Conservation (phyloP, 2,113 vertebrate species). For the Cyphomyrus discorhynchus region DNA sequence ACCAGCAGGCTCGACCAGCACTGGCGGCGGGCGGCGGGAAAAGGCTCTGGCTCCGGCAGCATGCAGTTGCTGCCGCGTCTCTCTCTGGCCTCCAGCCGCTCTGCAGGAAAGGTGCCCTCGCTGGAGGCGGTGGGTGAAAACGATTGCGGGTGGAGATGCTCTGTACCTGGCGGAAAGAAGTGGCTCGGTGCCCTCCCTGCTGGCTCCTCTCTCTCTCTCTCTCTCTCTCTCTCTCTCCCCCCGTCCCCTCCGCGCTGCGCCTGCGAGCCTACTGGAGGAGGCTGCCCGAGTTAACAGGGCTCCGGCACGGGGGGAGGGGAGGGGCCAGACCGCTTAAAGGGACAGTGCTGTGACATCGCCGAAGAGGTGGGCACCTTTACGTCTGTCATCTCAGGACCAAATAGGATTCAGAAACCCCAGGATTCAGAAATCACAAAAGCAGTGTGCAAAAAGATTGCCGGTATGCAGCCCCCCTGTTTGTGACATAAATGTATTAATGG, state of each 20-base stretch:
- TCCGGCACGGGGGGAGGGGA: conserved; percentile 58
- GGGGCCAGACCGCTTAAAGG: conserved; percentile 61
- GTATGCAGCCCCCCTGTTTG: neutral
- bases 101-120: conserved; percentile 17
- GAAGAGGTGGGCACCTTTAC: neutral
- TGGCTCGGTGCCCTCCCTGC: conserved; percentile 46
- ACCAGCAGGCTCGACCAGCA: neutral
- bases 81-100: conserved; percentile 42
- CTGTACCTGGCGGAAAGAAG: conserved; percentile 28
- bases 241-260: conserved; percentile 44
- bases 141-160: conserved; percentile 31
- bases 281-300: conserved; percentile 70
- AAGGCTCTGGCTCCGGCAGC: conserved; percentile 32
- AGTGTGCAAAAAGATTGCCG: neutral
- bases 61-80: conserved; percentile 29
- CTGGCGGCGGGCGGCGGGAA: neutral
- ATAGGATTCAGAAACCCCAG: neutral
- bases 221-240: conserved; percentile 28
- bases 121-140: conserved; percentile 33
- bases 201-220: conserved; percentile 31
- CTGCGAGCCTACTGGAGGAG: conserved; percentile 59
- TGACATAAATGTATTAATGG: neutral
- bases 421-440: neutral
- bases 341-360: conserved; percentile 30
- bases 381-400: neutral